phyloP scores from a whole-genome alignment of 2,888 invertebrate species.

The Oscheius sp. region DNA sequence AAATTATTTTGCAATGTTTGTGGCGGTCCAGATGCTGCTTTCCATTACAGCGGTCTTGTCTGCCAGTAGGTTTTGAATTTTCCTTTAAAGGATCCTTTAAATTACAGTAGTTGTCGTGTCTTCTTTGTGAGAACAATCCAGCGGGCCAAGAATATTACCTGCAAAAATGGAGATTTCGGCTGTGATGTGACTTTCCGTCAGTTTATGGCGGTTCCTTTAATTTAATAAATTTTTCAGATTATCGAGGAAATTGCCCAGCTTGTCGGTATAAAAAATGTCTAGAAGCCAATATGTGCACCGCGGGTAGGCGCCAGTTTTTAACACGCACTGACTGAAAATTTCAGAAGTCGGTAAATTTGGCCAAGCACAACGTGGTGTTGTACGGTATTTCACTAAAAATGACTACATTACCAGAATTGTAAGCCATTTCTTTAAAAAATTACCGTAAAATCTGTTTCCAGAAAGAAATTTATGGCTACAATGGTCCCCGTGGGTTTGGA shows the following conservation, averaged over 20 bases:
- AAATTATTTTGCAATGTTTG: background rate
- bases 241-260: background rate
- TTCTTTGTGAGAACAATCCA: background rate
- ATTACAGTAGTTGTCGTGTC: conserved; percentile 8
- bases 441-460: background rate
- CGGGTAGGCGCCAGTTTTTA: background rate
- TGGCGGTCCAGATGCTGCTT: background rate
- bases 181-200: background rate
- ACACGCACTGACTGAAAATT: background rate
- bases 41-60: background rate
- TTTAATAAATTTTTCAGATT: background rate
- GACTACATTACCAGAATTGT: background rate
- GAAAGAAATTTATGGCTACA: background rate
- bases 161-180: background rate
- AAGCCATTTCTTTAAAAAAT: background rate
- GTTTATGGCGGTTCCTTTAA: background rate
- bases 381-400: background rate
- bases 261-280: conserved; percentile 8
- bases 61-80: conserved; percentile 1
- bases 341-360: background rate
- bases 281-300: background rate
- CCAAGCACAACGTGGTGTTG: background rate
- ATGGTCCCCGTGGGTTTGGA: background rate
- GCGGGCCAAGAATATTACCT: background rate
- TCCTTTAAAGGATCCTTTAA: background rate